These are phyloP conservation scores for Anolis sagrei DNA, from an alignment of 2,113 vertebrate species.

Conservation along the genomic window DNA sequence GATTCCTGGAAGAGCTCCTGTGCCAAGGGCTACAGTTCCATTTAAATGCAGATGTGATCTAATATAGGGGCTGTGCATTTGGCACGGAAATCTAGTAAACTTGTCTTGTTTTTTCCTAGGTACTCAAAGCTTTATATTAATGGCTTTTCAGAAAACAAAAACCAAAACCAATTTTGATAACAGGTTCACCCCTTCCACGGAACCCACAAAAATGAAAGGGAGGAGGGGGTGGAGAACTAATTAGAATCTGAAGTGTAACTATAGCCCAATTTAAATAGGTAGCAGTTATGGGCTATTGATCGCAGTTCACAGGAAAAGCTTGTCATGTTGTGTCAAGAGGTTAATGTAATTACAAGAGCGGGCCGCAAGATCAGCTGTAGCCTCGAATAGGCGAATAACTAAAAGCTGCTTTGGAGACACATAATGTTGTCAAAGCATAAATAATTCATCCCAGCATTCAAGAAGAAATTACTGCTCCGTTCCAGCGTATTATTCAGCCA, in stretches of 20 bases:
- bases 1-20: conserved; percentile 41
- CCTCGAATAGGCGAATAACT: conserved; percentile 81
- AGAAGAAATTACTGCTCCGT: conserved; percentile 81
- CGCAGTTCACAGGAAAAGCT: conserved; percentile 81
- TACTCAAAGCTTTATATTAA: conserved; percentile 64
- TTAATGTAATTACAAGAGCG: conserved; percentile 89
- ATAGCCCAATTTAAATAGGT: conserved; percentile 78
- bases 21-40: conserved; percentile 27
- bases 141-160: conserved; percentile 50
- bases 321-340: conserved; percentile 86
- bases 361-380: conserved; percentile 84
- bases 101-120: conserved; percentile 39
- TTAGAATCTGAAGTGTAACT: conserved; percentile 81
- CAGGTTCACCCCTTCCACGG: conserved; percentile 35
- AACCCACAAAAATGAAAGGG: conserved; percentile 63
- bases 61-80: conserved; percentile 49
- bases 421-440: conserved; percentile 89
- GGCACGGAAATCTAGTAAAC: conserved; percentile 44
- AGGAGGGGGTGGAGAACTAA: conserved; percentile 72
- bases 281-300: conserved; percentile 86
- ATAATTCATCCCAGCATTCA: conserved; percentile 84
- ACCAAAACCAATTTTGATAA: conserved; percentile 53
- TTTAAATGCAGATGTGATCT: conserved; percentile 60
- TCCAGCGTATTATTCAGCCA: conserved; percentile 83
- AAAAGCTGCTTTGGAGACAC: conserved; percentile 86